These are phyloP conservation scores for Drosophila neocordata DNA, from an alignment of 1,140 invertebrate genomes.

Conservation along the genomic window DNA sequence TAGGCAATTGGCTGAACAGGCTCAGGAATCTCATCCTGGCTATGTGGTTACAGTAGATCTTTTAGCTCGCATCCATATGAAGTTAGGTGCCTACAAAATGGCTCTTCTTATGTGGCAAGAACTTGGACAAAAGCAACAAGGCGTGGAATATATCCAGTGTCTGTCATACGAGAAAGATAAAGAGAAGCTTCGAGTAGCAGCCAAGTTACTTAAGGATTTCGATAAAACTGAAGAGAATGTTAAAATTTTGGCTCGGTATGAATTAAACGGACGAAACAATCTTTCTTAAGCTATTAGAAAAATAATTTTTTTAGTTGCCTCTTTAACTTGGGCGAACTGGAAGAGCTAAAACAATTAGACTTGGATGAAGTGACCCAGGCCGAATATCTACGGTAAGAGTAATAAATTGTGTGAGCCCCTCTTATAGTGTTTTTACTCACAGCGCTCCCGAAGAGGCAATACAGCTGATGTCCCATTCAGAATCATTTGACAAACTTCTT, in stretches of 20 bases:
- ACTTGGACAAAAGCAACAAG: conserved; percentile 32
- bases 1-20: conserved; percentile 83
- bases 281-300: neutral
- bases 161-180: conserved; percentile 53
- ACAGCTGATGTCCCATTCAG: conserved; percentile 84
- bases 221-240: conserved; percentile 24
- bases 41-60: conserved; percentile 56
- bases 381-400: conserved; percentile 65
- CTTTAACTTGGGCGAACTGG: conserved; percentile 44
- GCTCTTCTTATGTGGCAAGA: conserved; percentile 57
- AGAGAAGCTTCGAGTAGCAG: conserved; percentile 39
- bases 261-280: neutral
- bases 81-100: conserved; percentile 76
- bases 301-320: conserved; percentile 51
- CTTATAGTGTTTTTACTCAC: neutral
- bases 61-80: conserved; percentile 64
- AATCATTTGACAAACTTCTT: conserved; percentile 83
- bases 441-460: conserved; percentile 83
- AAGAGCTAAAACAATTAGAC: conserved; percentile 41
- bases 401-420: neutral
- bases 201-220: conserved; percentile 25
- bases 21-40: conserved; percentile 58
- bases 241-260: conserved; percentile 53
- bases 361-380: conserved; percentile 46
- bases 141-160: conserved; percentile 50